Percentiles rank a stretch among this genome's conserved stretches.
These are phyloP conservation scores for Furcifer pardalis DNA, from an alignment of 2,797 vertebrate genomes.

Conservation along the genomic window DNA sequence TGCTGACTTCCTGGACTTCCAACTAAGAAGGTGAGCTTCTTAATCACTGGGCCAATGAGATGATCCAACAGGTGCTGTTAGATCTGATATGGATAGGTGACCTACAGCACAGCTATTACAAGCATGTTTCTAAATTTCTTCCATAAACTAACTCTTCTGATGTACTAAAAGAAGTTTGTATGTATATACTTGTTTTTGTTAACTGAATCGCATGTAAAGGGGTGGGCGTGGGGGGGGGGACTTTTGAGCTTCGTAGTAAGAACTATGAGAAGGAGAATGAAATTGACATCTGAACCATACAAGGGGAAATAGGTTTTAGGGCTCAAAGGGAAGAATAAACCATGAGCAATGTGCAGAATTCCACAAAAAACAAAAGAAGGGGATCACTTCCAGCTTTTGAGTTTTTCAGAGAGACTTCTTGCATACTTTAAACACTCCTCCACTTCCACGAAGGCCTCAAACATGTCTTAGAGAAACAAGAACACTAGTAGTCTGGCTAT, in stretches of 20 bases:
- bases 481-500: background rate
- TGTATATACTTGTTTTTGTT: background rate
- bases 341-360: background rate
- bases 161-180: background rate
- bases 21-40: too few species aligned
- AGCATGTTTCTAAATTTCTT: background rate
- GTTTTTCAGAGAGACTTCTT: background rate
- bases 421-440: background rate
- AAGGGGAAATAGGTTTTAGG: background rate
- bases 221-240: background rate
- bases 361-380: background rate
- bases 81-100: background rate
- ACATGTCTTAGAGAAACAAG: background rate
- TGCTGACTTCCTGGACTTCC: too few species aligned
- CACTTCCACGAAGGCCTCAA: too few species aligned
- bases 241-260: background rate
- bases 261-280: background rate
- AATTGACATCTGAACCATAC: background rate
- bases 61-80: background rate
- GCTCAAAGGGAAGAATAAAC: background rate
- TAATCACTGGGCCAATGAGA: too few species aligned
- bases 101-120: background rate
- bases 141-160: background rate
- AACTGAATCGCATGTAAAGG: background rate
- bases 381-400: background rate